These are phyloP conservation scores for fruit fly (Drosophila melanogaster) DNA, from an alignment of 1,140 invertebrate species.

Conservation along the genomic window DNA sequence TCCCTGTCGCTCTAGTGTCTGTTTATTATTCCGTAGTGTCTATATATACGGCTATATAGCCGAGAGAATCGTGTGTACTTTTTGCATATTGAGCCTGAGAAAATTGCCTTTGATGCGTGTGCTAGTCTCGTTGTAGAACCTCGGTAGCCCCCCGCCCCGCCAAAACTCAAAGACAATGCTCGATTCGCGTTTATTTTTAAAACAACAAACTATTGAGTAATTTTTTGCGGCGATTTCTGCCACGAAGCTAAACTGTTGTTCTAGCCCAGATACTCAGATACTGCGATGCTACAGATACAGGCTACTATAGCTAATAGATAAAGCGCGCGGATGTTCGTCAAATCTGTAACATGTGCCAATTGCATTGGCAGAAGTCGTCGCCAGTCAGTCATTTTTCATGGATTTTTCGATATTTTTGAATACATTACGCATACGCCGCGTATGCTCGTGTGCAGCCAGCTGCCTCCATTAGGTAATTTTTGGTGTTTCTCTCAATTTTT, in stretches of 20 bases:
- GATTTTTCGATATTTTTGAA: slow-evolving; percentile 70
- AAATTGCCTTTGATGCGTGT: slow-evolving; percentile 72
- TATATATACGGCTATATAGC: slow-evolving; percentile 28
- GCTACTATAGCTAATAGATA: slow-evolving; percentile 6
- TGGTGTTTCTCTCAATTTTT: slow-evolving; percentile 52
- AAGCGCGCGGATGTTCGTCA: slow-evolving; percentile 68
- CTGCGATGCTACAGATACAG: slow-evolving; percentile 20
- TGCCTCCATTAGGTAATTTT: slow-evolving; percentile 75
- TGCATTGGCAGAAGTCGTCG: slow-evolving; percentile 58
- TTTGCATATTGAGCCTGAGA: slow-evolving; percentile 65
- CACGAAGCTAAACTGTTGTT: slow-evolving; percentile 49
- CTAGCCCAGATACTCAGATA: slow-evolving; percentile 70
- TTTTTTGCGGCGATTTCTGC: slow-evolving; percentile 42
- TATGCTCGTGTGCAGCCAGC: slow-evolving; percentile 49
- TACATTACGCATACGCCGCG: slow-evolving; percentile 72
- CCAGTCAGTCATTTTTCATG: slow-evolving; percentile 26
- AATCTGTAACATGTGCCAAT: slow-evolving; percentile 59
- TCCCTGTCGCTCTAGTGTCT: slow-evolving; percentile 33
- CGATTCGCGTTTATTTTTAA: slow-evolving; percentile 75
- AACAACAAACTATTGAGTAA: slow-evolving; percentile 73
- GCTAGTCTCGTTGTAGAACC: slow-evolving; percentile 27
- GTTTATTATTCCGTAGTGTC: slow-evolving; percentile 68
- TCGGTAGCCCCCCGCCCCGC: background rate
- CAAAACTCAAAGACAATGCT: slow-evolving; percentile 61
- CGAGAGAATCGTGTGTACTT: slow-evolving; percentile 24